phyloP scores from a whole-genome alignment of 2,797 vertebrate genomes.

The Melopsittacus undulatus region DNA sequence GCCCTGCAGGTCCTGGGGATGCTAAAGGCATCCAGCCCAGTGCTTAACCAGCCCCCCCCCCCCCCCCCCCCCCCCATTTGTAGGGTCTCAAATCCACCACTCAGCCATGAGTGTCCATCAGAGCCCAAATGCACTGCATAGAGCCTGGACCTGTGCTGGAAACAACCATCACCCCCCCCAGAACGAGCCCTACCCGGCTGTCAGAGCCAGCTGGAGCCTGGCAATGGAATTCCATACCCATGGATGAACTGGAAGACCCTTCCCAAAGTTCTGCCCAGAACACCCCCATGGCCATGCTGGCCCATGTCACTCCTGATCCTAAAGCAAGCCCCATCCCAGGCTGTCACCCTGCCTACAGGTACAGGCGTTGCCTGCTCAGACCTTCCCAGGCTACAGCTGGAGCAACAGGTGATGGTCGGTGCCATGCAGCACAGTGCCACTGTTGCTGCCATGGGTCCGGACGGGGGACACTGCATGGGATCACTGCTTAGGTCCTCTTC shows the following conservation, averaged over 20 bases:
- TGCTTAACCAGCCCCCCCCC: background rate
- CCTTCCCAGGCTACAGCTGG: background rate
- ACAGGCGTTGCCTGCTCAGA: fast-evolving
- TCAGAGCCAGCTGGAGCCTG: background rate
- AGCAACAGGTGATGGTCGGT: fast-evolving
- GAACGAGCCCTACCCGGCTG: background rate
- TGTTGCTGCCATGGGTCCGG: background rate
- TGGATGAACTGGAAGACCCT: background rate
- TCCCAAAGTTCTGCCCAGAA: background rate
- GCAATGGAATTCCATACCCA: background rate
- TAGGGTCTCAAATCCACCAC: background rate
- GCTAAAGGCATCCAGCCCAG: background rate
- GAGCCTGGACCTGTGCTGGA: background rate
- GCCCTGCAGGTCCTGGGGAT: background rate
- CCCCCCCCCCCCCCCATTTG: background rate
- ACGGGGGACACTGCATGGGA: fast-evolving
- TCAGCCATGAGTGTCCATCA: background rate
- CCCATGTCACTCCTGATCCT: fast-evolving
- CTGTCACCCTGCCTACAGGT: too few relatives aligned
- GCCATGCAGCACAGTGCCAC: too few relatives aligned
- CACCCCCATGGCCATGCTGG: fast-evolving
- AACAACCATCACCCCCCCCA: fast-evolving
- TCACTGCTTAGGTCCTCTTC: background rate
- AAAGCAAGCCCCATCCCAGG: background rate
- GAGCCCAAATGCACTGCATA: background rate